Base-by-base conservation (phyloP, 2,888 invertebrate species). In the Gastrophysa polygoni region DNA sequence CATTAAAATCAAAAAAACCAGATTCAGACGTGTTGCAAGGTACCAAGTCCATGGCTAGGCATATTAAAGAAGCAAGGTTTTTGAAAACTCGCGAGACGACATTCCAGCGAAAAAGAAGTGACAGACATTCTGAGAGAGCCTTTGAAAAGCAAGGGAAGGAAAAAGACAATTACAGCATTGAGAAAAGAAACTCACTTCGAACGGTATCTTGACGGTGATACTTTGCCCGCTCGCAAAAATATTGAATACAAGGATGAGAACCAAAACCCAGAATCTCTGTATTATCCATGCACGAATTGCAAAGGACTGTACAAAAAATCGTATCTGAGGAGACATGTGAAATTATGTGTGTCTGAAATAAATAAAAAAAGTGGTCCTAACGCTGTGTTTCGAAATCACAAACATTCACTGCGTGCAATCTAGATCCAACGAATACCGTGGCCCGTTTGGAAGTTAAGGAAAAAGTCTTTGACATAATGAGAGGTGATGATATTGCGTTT, bases 401-500 rank as follows among this genome's bases (percentile, higher is more conserved):
- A 32, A 69, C 67, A 43, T 10, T 66, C 18, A 59, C 57, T 32
- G 68, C 69, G 28, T 65, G 68, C 55, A 63, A 63, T 14, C 47
- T 59, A 28, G 67, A 70, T 52, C 54, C 62, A 18, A 70, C 68
- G 17, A 50, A 70, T 54, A 54, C 59, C 11, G 64, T 70, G 48
- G 66, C 67, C 21, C 63, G 60, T 61, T 62, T 70, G 50, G 66
- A 70, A 61, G 64, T 70, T 21, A 68, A 67, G 49, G 46, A 24
- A 32, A 48, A 70, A 67, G 68, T 70, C 24, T 69, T 69, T 59
- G 61, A 67, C 52, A 55, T 55, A 34, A 69, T 71, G 68, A 71
- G 56, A 54, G 66, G 64, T 11, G 68, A 69, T 60, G 48, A 68
- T 28, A 67, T 71, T 43, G 48, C 68, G 17, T 67, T 68, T 58